These are phyloP conservation scores for Tetramorium alpestre DNA, from an alignment of 1,140 invertebrate genomes.

Conservation along the genomic window DNA sequence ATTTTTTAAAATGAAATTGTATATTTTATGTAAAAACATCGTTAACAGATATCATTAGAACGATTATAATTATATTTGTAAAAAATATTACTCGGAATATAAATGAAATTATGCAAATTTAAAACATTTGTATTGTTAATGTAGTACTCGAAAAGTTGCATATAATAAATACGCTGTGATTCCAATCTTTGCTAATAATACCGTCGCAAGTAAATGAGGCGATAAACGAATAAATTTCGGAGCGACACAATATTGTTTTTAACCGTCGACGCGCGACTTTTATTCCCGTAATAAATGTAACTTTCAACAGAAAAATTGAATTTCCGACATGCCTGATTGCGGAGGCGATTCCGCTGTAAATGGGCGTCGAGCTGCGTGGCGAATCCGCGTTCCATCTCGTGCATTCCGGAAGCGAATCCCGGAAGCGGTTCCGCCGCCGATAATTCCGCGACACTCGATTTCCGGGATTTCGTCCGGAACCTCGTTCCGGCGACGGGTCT, in stretches of 20 bases:
- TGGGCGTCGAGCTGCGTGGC: neutral
- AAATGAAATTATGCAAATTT: neutral
- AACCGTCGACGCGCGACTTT: neutral
- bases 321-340: conserved; percentile 20
- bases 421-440: conserved; percentile 21
- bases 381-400: conserved; percentile 23
- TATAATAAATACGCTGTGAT: neutral
- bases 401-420: conserved; percentile 46
- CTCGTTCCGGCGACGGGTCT: conserved; percentile 19
- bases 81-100: neutral
- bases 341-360: conserved; percentile 31
- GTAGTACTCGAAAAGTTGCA: neutral
- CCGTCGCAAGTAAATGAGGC: neutral
- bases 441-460: conserved; percentile 54
- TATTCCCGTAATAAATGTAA: conserved; percentile 25
- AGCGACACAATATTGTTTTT: neutral
- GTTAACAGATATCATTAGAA: neutral
- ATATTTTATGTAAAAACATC: neutral
- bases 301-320: conserved; percentile 17
- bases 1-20: neutral
- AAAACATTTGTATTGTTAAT: neutral
- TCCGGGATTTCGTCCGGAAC: conserved; percentile 50
- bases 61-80: neutral
- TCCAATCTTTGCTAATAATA: neutral
- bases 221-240: conserved; percentile 25